Percentiles rank a stretch among this genome's conserved stretches.
These are phyloP conservation scores for Jacana jacana DNA, from an alignment of 2,113 vertebrate genomes.

Conservation along the genomic window DNA sequence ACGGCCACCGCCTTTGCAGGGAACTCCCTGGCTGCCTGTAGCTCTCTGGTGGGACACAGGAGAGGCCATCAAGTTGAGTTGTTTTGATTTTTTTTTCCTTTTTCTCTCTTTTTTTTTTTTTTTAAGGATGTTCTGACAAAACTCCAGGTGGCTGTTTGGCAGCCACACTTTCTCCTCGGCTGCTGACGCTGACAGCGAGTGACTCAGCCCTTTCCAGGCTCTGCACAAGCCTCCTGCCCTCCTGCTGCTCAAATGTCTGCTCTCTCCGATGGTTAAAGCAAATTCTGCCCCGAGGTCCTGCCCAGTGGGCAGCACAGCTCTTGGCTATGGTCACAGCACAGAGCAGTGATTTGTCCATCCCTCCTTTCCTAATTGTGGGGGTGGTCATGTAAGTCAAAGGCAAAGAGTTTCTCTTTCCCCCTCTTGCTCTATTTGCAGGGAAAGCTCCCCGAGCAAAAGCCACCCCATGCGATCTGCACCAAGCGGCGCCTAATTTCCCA, in stretches of 20 bases:
- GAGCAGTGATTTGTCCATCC: not conserved
- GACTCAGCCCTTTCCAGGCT: conserved; percentile 34
- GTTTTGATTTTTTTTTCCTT: accelerated
- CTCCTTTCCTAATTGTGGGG: not conserved
- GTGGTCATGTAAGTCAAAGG: not conserved
- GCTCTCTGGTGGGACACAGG: not conserved
- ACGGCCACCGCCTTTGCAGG: not conserved
- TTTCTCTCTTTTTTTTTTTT: not conserved
- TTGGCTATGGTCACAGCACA: accelerated
- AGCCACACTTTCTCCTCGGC: not conserved
- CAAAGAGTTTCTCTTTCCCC: not conserved
- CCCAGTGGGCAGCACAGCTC: accelerated
- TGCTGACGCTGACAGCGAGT: not conserved
- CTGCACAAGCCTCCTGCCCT: not conserved
- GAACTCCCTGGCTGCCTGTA: not conserved
- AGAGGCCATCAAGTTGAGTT: not conserved
- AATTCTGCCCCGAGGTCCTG: not conserved
- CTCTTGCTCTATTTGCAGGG: not conserved
- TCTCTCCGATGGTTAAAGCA: not conserved
- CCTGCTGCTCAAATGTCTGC: not conserved
- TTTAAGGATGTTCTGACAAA: not conserved
- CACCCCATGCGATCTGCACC: not conserved
- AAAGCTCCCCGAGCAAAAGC: not conserved
- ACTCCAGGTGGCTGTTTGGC: conserved; percentile 37
- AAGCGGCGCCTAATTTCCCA: not conserved